A percentile compares a stretch with the other conserved stretches of the same genome.
These are phyloP conservation scores for Patiria miniata DNA, from an alignment of 35 echinoderm and acorn worm genomes.

Conservation along the genomic window DNA sequence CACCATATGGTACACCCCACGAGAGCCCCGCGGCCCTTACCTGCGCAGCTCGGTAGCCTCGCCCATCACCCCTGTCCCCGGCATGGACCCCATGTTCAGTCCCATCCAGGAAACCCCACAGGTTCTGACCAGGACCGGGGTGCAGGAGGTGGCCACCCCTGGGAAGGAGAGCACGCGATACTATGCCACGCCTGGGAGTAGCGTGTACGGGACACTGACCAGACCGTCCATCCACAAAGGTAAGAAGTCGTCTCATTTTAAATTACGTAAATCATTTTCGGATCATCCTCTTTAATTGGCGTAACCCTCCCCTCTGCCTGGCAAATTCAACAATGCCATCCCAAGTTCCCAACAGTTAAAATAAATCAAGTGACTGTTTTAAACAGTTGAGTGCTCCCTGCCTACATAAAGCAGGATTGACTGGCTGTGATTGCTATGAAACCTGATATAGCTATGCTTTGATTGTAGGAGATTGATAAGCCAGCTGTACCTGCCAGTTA, in stretches of 20 bases:
- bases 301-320: no score
- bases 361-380: no score
- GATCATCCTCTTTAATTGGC: no score
- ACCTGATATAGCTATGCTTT: no score
- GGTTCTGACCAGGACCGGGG: not conserved
- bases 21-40: not conserved
- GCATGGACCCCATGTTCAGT: not conserved
- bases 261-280: no score
- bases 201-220: not conserved
- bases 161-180: not conserved
- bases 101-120: not conserved
- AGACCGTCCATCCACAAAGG: constrained; percentile 30
- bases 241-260: not conserved
- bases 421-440: no score
- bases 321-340: no score
- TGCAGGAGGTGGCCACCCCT: not conserved
- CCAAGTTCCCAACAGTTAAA: no score
- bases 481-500: no score
- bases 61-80: not conserved
- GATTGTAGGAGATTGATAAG: no score
- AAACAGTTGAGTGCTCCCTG: no score
- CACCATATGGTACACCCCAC: not conserved
- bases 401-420: no score
- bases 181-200: not conserved
- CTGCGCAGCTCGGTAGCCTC: not conserved